Conservation (phyloP, 2,113 vertebrate species). For the Tachuris rubrigastra region DNA sequence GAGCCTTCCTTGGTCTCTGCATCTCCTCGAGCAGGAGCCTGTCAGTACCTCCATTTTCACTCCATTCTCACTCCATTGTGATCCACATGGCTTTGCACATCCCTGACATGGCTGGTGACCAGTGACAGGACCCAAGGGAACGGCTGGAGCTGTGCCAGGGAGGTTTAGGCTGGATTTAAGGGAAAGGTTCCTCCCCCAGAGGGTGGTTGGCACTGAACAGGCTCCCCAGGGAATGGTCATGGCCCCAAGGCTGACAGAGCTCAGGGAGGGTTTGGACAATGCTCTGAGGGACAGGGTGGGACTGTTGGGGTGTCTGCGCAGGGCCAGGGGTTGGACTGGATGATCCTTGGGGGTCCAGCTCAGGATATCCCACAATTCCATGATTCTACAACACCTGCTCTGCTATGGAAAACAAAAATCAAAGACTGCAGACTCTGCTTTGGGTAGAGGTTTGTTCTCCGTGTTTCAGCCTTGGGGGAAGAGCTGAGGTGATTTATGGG, state of each 20-base stretch:
- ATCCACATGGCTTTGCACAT: fast-evolving
- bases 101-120: not conserved
- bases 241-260: not conserved
- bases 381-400: not conserved
- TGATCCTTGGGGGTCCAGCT: not conserved
- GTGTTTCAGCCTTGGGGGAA: not conserved
- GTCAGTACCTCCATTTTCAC: not conserved
- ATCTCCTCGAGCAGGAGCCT: not conserved
- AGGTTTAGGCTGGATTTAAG: not conserved
- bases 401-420: not conserved
- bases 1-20: not conserved
- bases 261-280: not conserved
- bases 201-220: not conserved
- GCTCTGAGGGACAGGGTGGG: not conserved
- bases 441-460: not conserved
- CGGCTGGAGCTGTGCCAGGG: not conserved
- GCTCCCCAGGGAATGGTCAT: not conserved
- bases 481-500: not conserved
- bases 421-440: not conserved
- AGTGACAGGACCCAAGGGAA: not conserved
- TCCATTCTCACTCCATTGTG: not conserved
- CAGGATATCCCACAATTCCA: not conserved
- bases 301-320: not conserved
- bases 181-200: not conserved
- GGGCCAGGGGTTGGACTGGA: fast-evolving